These are phyloP conservation scores for Panulirus ornatus DNA, from an alignment of 1,140 invertebrate species.

Conservation along the genomic window DNA sequence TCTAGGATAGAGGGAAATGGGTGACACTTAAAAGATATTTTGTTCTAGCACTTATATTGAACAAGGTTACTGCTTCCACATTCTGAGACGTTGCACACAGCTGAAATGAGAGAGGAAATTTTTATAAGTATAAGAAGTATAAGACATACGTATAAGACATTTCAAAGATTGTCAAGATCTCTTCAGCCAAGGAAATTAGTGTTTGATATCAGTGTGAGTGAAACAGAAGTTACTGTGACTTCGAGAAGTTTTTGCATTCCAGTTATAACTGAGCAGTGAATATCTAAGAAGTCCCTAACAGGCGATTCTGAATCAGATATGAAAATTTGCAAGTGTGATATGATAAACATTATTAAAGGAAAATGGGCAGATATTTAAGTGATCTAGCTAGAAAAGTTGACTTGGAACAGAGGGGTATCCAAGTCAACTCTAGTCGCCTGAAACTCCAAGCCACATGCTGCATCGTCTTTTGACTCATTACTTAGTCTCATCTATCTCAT, in stretches of 20 bases:
- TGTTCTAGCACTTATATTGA: too few relatives aligned
- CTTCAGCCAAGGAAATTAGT: slow-evolving; percentile 50
- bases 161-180: slow-evolving; percentile 71
- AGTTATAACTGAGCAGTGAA: slow-evolving; percentile 41
- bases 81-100: too few relatives aligned
- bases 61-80: too few relatives aligned
- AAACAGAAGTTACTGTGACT: slow-evolving; percentile 36
- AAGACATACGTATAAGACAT: too few relatives aligned
- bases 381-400: slow-evolving; percentile 32
- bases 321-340: slow-evolving; percentile 58
- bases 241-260: slow-evolving; percentile 64
- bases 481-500: too few relatives aligned
- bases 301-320: slow-evolving; percentile 42
- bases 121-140: too few relatives aligned
- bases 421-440: slow-evolving; percentile 61
- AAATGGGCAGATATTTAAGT: slow-evolving; percentile 6
- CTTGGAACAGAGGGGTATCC: slow-evolving; percentile 48
- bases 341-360: slow-evolving; percentile 52
- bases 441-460: slow-evolving; percentile 61
- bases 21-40: too few relatives aligned
- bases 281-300: slow-evolving; percentile 19
- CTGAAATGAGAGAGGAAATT: too few relatives aligned
- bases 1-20: too few relatives aligned
- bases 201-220: slow-evolving; percentile 52
- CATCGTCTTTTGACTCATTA: slow-evolving; percentile 35